These are phyloP conservation scores for Enteromius argenteus DNA, from an alignment of 2,797 vertebrate genomes.

Conservation along the genomic window DNA sequence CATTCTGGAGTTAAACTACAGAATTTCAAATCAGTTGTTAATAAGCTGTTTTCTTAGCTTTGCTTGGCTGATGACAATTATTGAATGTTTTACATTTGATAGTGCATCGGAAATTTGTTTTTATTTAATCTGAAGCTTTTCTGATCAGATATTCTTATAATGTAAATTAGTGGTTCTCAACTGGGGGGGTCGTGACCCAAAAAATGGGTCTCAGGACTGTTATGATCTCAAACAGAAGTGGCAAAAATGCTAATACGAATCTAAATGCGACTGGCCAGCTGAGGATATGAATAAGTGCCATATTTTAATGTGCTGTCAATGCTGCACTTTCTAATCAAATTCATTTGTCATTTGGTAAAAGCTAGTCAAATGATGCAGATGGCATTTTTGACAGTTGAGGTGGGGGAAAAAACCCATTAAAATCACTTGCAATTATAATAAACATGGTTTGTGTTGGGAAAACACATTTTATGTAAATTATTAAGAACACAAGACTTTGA, in stretches of 20 bases:
- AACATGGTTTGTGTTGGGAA: neutral
- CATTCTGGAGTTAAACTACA: conserved; percentile 33
- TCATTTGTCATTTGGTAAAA: neutral
- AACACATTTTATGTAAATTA: neutral
- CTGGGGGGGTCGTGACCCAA: neutral
- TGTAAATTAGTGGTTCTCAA: neutral
- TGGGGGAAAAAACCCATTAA: neutral
- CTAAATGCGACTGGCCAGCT: neutral
- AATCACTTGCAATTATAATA: neutral
- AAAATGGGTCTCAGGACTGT: neutral
- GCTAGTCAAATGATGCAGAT: neutral
- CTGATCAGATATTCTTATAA: neutral
- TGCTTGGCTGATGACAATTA: neutral
- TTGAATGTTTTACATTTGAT: neutral
- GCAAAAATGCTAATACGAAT: neutral
- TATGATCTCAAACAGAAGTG: neutral
- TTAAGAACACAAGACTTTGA: neutral
- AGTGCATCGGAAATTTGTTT: neutral
- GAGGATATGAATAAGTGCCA: neutral
- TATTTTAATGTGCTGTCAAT: neutral
- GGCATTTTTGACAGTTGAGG: neutral
- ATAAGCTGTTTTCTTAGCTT: neutral
- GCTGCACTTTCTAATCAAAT: neutral
- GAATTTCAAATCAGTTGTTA: conserved; percentile 10
- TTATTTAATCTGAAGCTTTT: neutral